A percentile compares a stretch with the other conserved stretches of the same genome.
phyloP scores from a whole-genome alignment of 2,113 vertebrate species.

The Crotalus tigris region DNA sequence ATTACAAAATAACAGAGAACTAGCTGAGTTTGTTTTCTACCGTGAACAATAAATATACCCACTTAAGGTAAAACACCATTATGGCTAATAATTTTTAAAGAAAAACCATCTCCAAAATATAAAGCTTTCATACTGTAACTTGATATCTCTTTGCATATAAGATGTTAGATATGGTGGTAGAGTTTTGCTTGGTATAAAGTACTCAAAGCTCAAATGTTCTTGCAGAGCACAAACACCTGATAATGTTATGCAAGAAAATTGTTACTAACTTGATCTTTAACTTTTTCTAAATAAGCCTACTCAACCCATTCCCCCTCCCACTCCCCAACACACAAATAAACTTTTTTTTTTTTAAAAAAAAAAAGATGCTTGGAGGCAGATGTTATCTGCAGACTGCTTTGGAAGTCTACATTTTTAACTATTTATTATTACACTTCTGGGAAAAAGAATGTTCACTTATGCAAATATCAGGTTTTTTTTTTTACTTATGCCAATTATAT shows the following conservation, averaged over 20 bases:
- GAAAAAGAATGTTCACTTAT: not conserved
- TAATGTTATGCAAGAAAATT: conserved; percentile 25
- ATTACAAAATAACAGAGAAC: not conserved
- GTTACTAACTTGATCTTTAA: not conserved
- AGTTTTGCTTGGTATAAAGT: conserved; percentile 10
- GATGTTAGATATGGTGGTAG: not conserved
- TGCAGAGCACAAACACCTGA: not conserved
- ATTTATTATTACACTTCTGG: not conserved
- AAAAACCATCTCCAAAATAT: not conserved
- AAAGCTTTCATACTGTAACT: not conserved
- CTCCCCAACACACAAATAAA: not conserved
- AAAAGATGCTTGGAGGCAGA: not conserved
- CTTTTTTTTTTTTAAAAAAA: not conserved
- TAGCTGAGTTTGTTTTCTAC: not conserved
- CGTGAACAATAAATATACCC: not conserved
- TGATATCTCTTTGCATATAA: not conserved
- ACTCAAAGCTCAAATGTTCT: not conserved
- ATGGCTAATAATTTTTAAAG: not conserved
- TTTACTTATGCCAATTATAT: not conserved
- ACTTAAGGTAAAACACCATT: not conserved
- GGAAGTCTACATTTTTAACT: not conserved
- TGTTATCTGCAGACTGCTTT: not conserved
- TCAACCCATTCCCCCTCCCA: not conserved
- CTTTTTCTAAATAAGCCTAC: not conserved
- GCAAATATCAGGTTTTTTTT: not conserved